Evolutionary conservation across 2,113 vertebrate species (phyloP).

Genomic region (Psammodynastes pulverulentus): DNA sequence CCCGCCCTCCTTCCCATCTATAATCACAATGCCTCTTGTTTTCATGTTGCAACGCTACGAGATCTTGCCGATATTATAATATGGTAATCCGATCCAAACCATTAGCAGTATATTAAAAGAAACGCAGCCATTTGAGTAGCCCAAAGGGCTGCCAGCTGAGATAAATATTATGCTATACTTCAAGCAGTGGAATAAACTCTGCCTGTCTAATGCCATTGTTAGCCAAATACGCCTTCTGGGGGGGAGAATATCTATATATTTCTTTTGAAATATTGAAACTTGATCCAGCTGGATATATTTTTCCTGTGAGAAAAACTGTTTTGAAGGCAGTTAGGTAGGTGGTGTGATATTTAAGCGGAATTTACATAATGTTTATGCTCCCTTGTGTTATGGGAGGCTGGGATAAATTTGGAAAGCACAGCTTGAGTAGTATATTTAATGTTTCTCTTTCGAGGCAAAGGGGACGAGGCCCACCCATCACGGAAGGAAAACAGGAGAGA

Average conservation of each 20-base stretch:
- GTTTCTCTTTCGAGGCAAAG: neutral
- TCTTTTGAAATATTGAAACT: neutral
- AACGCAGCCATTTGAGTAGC: constrained; percentile 19
- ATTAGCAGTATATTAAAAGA: constrained; percentile 27
- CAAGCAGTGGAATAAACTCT: neutral
- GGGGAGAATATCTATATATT: neutral
- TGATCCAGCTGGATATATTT: neutral
- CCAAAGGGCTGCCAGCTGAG: neutral
- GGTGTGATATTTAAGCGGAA: constrained; percentile 22
- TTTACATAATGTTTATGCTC: constrained; percentile 22
- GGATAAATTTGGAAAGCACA: constrained; percentile 12
- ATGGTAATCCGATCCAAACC: constrained; percentile 3
- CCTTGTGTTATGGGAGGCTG: constrained; percentile 5
- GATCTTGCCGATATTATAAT: neutral
- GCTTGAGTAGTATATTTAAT: constrained; percentile 2
- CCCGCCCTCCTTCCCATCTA: neutral
- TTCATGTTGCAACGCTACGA: neutral
- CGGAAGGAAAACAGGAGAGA: neutral
- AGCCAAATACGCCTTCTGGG: neutral
- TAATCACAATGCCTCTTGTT: neutral
- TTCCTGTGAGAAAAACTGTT: constrained; percentile 15
- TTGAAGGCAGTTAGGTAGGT: constrained; percentile 9
- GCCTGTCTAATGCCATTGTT: neutral
- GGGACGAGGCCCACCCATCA: too few relatives aligned
- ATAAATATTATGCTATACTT: constrained; percentile 10